phyloP scores from a whole-genome alignment of 1,140 invertebrate genomes.

The Homarus americanus region DNA sequence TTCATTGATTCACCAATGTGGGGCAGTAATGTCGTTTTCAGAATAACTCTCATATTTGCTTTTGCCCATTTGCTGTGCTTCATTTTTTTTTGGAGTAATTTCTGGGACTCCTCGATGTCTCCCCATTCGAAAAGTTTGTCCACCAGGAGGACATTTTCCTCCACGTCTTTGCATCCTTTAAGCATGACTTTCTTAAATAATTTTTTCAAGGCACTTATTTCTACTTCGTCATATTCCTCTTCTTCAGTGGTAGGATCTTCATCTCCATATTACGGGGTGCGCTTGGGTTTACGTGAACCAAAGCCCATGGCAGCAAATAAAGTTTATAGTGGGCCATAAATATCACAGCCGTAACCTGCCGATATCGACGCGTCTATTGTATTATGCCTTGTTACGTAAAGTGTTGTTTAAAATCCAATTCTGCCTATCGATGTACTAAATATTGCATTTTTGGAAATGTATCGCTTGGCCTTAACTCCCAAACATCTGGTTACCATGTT shows the following conservation, averaged over 20 bases:
- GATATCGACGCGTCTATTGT: not conserved
- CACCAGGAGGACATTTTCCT: not conserved
- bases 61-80: not conserved
- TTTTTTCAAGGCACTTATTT: not conserved
- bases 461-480: not conserved
- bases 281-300: not conserved
- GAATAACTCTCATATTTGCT: not conserved
- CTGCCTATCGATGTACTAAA: not conserved
- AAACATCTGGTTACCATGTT: not conserved
- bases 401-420: no score
- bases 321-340: not conserved
- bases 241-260: not conserved
- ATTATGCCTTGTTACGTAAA: not conserved
- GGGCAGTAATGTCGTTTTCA: not conserved
- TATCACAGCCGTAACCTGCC: not conserved
- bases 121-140: not conserved
- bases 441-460: not conserved
- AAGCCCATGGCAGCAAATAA: not conserved
- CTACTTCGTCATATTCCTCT: not conserved
- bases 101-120: no score
- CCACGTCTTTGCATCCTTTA: slow-evolving; percentile 25
- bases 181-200: slow-evolving; percentile 3
- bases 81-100: not conserved
- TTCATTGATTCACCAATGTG: not conserved
- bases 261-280: no score